Base-by-base conservation (phyloP, 2,797 vertebrate species). In the Chelmon rostratus region DNA sequence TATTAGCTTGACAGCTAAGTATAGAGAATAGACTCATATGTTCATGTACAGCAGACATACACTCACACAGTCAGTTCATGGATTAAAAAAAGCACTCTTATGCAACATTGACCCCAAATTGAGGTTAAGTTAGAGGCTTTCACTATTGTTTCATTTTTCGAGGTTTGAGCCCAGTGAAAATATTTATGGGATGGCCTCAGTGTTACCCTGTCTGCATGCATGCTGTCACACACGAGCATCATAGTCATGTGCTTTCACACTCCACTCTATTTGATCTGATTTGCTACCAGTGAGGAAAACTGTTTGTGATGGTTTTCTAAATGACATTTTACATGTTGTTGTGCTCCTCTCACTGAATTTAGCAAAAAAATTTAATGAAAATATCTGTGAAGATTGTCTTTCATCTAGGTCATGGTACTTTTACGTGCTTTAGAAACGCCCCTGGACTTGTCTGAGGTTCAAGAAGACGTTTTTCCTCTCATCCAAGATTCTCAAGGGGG, bases 1-100 rank as follows among this genome's bases (percentile, higher is more conserved):
- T 63, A 73, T 49, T 54, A 57, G 31, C 59, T 59, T 31, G 38
- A 73, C 78, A 65, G 68, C 50, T 68, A 44, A 58, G 78, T 66
- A 70, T 53, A 59, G 49, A 67, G 19, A 46, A 8, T 31, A 44
- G 53, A 53, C 44, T 54, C 46, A 6, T 40, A 28, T 50, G 19
- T 64, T 23, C 12, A 35, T 35, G 33, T 49, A 15, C 31, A 56
- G 44, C 2, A 47, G 18, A 78, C 28, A 16, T 37, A 11, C 21
- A 59, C 5, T 9, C 58, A n/a, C 53, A 56, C 25, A n/a, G 33
- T 54, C 23, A 28, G 37, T 3, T 25, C 12, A 12, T 10, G 28
- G 38, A 63, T 44, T 28, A 1, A 1, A 31, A 42, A 6, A 38
- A 35, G n/a, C 13, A 31, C 18, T 5, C 13, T 49, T 2, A 33